These are phyloP conservation scores for Epinephelus lanceolatus DNA, from an alignment of 2,113 vertebrate genomes.

Conservation along the genomic window DNA sequence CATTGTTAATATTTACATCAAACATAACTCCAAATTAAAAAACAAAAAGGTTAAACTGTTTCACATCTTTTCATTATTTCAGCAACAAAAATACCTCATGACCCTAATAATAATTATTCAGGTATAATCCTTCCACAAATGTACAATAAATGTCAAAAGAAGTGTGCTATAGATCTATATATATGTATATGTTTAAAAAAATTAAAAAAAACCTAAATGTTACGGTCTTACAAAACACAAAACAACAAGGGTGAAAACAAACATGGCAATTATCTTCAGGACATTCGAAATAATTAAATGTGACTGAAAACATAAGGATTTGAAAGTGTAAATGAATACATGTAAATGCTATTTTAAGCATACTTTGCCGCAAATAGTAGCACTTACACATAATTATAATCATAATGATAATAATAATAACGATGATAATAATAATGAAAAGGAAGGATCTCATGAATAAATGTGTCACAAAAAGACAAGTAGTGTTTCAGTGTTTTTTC, in stretches of 20 bases:
- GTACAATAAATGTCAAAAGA: conserved; percentile 60
- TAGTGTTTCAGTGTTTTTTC: conserved; percentile 73
- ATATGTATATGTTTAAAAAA: conserved; percentile 66
- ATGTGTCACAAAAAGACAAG: conserved; percentile 81
- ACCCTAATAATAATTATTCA: conserved; percentile 49
- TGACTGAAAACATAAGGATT: conserved; percentile 48
- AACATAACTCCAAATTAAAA: conserved; percentile 69
- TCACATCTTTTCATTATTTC: conserved; percentile 64
- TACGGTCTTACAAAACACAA: conserved; percentile 72
- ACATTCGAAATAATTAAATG: conserved; percentile 60
- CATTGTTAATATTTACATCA: conserved; percentile 82
- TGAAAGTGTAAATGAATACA: conserved; percentile 23
- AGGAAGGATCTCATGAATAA: conserved; percentile 60
- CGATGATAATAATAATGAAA: conserved; percentile 53
- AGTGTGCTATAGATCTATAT: conserved; percentile 56
- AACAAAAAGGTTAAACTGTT: conserved; percentile 62
- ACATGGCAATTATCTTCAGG: conserved; percentile 58
- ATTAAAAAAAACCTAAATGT: conserved; percentile 55
- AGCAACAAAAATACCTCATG: conserved; percentile 59
- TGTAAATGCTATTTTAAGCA: conserved; percentile 49
- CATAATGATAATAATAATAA: conserved; percentile 48
- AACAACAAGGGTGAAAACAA: conserved; percentile 64
- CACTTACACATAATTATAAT: conserved; percentile 60
- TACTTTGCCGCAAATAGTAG: conserved; percentile 20
- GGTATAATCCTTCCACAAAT: conserved; percentile 68